Evolutionary conservation across 64 coral and sea anemone genomes (phyloP).

Genomic region (Astreopora myriophthalma): DNA sequence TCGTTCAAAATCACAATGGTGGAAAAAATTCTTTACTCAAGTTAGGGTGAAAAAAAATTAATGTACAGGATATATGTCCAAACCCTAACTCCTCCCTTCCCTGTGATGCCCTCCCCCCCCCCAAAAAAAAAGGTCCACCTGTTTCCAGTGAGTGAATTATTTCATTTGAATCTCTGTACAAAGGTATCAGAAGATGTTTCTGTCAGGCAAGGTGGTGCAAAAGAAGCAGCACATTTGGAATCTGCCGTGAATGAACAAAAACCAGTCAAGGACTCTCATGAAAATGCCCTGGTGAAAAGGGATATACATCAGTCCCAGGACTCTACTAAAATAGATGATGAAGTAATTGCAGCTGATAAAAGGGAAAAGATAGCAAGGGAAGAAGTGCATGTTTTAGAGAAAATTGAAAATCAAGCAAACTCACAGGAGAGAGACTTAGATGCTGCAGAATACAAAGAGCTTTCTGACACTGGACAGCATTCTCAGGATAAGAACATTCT

Average conservation of each 20-base stretch:
- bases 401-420: neutral
- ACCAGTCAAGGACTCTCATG: neutral
- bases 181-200: constrained; percentile 2
- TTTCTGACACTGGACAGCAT: neutral
- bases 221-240: neutral
- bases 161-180: neutral
- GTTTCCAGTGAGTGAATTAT: no score
- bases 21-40: no score
- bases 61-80: no score
- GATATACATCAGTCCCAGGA: neutral
- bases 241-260: neutral
- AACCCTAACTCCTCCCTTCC: no score
- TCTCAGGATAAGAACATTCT: neutral
- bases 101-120: no score
- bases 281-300: neutral
- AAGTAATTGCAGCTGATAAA: neutral
- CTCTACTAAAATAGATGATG: neutral
- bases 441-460: neutral
- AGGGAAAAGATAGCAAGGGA: neutral
- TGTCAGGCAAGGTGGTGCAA: neutral
- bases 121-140: no score
- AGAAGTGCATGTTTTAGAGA: neutral
- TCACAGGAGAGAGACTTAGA: neutral
- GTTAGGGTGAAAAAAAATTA: no score
- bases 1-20: no score